Evolutionary conservation across 1,140 invertebrate species (phyloP).

Genomic region (Saccostrea echinata): DNA sequence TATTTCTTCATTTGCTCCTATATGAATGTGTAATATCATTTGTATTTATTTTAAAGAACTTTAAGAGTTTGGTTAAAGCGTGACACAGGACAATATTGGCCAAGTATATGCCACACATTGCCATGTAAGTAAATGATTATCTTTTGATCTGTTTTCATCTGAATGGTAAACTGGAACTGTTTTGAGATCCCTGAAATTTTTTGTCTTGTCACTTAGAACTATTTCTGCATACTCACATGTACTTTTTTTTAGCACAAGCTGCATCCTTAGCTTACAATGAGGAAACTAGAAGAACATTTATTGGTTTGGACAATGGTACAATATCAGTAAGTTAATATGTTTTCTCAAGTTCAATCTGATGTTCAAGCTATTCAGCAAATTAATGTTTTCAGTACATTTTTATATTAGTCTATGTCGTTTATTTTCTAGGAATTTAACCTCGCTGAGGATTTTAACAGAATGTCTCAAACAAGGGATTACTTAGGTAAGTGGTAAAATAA

Average conservation of each 20-base stretch:
- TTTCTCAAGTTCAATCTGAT: neutral
- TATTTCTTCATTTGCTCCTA: too few relatives aligned
- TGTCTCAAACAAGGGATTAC: slow-evolving; percentile 92
- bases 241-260: slow-evolving; percentile 81
- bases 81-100: slow-evolving; percentile 99
- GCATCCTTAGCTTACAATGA: slow-evolving; percentile 91
- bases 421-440: slow-evolving; percentile 91
- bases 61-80: slow-evolving; percentile 97
- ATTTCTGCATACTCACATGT: neutral
- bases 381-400: neutral
- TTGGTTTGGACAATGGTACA: slow-evolving; percentile 97
- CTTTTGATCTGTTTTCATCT: neutral
- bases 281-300: slow-evolving; percentile 92
- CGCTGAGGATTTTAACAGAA: slow-evolving; percentile 95
- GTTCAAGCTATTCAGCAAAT: neutral
- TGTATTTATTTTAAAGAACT: slow-evolving; percentile 85
- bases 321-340: slow-evolving; percentile 83
- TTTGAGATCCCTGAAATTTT: neutral
- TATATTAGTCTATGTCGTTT: slow-evolving; percentile 8
- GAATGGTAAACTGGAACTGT: neutral
- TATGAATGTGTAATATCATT: neutral
- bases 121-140: slow-evolving; percentile 81
- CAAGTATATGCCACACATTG: slow-evolving; percentile 98
- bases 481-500: slow-evolving; percentile 79
- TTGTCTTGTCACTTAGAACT: too few relatives aligned